Conservation (phyloP, 1,140 invertebrate genomes). For the Papilio helenus region DNA sequence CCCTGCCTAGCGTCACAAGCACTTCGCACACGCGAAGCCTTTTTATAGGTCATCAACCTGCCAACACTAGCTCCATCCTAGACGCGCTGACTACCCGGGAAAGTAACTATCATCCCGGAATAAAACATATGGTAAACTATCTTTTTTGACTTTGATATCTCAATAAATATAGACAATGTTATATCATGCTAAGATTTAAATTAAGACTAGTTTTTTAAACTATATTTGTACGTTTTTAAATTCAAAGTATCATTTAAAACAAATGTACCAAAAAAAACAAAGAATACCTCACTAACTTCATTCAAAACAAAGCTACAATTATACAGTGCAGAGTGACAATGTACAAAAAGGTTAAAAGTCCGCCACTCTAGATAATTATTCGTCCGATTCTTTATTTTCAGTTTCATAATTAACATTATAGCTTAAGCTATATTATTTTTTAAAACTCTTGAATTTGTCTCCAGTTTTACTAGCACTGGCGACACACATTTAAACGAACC, state of each 20-base stretch:
- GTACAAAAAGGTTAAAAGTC: background rate
- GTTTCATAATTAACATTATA: background rate
- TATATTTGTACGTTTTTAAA: too few relatives aligned
- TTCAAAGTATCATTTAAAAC: background rate
- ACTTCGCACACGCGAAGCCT: conserved; percentile 65
- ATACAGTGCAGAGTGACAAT: background rate
- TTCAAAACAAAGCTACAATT: background rate
- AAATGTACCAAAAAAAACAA: background rate
- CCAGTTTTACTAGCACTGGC: background rate
- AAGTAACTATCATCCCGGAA: background rate
- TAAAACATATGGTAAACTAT: background rate
- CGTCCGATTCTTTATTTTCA: background rate
- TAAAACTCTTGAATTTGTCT: background rate
- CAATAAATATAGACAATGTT: background rate
- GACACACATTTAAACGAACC: background rate
- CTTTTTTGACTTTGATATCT: background rate
- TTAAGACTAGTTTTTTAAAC: too few relatives aligned
- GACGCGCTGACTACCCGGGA: background rate
- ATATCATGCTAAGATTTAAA: background rate
- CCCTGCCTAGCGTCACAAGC: conserved; percentile 56
- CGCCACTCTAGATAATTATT: conserved; percentile 3
- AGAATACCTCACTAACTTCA: background rate
- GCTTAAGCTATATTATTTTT: background rate
- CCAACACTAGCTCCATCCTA: conserved; percentile 17
- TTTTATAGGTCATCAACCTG: conserved; percentile 74